Conservation (phyloP, 2,888 invertebrate species). For the Falcaria lacertinaria region DNA sequence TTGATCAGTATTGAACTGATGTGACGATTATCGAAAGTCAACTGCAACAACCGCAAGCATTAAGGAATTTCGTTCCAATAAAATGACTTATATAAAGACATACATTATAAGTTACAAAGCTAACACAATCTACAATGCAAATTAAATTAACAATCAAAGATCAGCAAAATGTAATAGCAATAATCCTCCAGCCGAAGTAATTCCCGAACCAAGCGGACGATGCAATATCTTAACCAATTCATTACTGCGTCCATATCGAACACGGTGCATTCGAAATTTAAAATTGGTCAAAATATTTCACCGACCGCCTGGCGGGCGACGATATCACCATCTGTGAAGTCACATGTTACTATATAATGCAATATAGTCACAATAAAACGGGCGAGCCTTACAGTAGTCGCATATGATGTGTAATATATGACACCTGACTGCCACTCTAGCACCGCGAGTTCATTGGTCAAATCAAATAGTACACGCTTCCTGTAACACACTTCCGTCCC, state of each 20-base stretch:
- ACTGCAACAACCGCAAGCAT: too few species aligned
- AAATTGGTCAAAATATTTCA: constrained; percentile 79
- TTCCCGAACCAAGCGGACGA: constrained; percentile 65
- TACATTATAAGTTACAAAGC: constrained; percentile 11
- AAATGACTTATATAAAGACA: constrained; percentile 5
- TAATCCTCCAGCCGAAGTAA: constrained; percentile 35
- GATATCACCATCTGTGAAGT: constrained; percentile 1
- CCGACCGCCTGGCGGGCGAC: constrained; percentile 60
- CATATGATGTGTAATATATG: too few species aligned
- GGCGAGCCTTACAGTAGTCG: too few species aligned
- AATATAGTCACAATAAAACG: too few species aligned
- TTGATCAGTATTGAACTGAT: too few species aligned
- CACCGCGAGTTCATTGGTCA: too few species aligned
- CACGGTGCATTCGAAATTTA: constrained; percentile 33
- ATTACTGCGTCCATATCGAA: constrained; percentile 28
- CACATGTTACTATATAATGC: not conserved
- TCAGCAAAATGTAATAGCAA: constrained; percentile 11
- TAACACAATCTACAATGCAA: constrained; percentile 13
- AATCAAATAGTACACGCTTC: too few species aligned
- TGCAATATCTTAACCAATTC: constrained; percentile 81
- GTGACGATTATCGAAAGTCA: too few species aligned
- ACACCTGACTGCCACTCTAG: too few species aligned
- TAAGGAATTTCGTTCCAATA: too few species aligned
- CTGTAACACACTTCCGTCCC: too few species aligned
- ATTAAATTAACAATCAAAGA: constrained; percentile 13